Evolutionary conservation across 2,113 vertebrate genomes (phyloP), one percentile per base, ranked within the genome.

Genomic region (Lophochroa leadbeateri): DNA sequence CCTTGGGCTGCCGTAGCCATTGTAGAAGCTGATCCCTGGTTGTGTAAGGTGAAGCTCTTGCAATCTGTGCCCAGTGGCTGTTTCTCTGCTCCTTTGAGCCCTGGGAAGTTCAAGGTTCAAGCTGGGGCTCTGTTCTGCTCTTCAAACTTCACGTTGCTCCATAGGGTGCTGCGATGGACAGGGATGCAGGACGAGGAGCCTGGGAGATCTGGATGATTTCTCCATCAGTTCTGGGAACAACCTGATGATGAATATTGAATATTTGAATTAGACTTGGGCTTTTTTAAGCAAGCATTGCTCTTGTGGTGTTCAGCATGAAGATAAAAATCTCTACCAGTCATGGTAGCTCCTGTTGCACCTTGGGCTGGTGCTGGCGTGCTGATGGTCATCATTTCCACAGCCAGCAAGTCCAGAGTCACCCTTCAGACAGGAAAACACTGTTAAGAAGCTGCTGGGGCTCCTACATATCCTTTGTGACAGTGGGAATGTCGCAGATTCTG

Each of bases 401-500:
- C 57, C 57, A 24, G 6, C 23, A 10, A 29, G 35, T 23, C 81
- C 49, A 1, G 1, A 5, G 21, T 28, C 23, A 3, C 61, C 28
- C n/a, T 49, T 9, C 52, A 41, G 13, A 17, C 10, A 58, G 72
- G 37, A 20, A 6, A n/a, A 10, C 10, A 1, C 65, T 9, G 43
- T 35, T 39, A 21, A 50, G 46, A 58, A 67, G 35, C 84, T 4
- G 3, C 21, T 2, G 88, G 57, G 43, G n/a, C 63, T 60, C 6
- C 0, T 28, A 0, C 0, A 0, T 33, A 2, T 15, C 64, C 65
- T 81, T 44, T 67, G 39, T 63, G 28, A 13, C 52, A 55, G 46
- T 4, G 46, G 57, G 21, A 46, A 53, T 3, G 1, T 33, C 24
- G 4, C 28, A 33, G 77, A 60, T 23, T 43, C 68, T 4, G 5